Base-by-base conservation (phyloP, 2,888 invertebrate species). In the Arctia plantaginis region DNA sequence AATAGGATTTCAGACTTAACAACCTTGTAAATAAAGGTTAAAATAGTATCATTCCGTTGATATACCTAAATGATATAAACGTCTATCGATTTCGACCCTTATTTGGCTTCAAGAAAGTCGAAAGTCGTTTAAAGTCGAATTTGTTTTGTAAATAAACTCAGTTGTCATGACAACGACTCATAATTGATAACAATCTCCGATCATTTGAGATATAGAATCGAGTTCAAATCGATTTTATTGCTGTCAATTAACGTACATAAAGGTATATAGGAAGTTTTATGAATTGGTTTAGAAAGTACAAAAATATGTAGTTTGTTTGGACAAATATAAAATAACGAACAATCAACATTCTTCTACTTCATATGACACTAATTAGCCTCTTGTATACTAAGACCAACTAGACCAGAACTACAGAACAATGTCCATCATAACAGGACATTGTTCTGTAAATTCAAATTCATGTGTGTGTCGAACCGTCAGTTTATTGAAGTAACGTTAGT, bases 151-250 rank as follows among this genome's bases (percentile, higher is more conserved):
- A 71, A 75, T 78, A 82, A 79, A 80, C 77, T 73, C n/a, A 30
- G 85, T 85, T 77, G 74, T 77, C 73, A 85, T 82, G 79, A 78
- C 71, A 82, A 82, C 83, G 41, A 64, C 71, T 77, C 76, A 80
- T 81, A 84, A 82, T 82, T 83, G 83, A 82, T 83, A 82, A 80
- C 71, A 81, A 84, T 84, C 79, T 75, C 59, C 66, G 81, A 81
- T 80, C 55, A 72, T 73, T 76, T 72, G 27, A 75, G 77, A 79
- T 80, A 75, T 77, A 70, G 77, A 73, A 72, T 77, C 74, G 81
- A 81, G 76, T 65, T 64, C 62, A 76, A 77, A 75, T 77, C 62
- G 62, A 80, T 81, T 78, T 76, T 73, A 78, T 74, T 77, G 69
- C 30, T 41, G 35, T 78, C 33, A 72, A 72, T 80, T 64, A 64